phyloP scores from a whole-genome alignment of 2,113 vertebrate species.

The Oxygymnocypris stewartii region DNA sequence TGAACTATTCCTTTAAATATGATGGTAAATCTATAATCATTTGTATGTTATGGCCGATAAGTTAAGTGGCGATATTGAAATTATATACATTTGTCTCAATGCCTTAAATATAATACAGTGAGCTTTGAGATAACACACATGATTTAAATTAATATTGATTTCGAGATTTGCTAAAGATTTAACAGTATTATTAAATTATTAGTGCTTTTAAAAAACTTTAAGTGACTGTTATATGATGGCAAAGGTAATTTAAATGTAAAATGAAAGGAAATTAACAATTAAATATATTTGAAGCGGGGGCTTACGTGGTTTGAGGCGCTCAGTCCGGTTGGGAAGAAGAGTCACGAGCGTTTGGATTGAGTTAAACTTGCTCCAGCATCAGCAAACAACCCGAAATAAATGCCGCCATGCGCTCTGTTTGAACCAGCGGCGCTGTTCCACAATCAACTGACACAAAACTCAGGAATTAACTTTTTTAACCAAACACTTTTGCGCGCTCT shows the following conservation, averaged over 20 bases:
- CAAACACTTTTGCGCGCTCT: conserved; percentile 1
- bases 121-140: background rate
- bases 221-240: no score
- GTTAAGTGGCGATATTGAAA: background rate
- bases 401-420: background rate
- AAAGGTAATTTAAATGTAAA: background rate
- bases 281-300: background rate
- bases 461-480: background rate
- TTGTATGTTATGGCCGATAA: background rate
- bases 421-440: background rate
- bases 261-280: background rate
- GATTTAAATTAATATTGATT: background rate
- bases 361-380: no score
- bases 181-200: background rate
- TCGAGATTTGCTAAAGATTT: background rate
- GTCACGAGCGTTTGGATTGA: no score
- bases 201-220: background rate
- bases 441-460: background rate
- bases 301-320: no score
- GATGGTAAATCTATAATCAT: no score
- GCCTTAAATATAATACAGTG: background rate
- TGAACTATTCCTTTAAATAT: no score
- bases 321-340: no score
- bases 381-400: background rate
- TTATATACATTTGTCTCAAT: background rate